Conservation (phyloP, 2,113 vertebrate species). For the Antechinus stuartii region DNA sequence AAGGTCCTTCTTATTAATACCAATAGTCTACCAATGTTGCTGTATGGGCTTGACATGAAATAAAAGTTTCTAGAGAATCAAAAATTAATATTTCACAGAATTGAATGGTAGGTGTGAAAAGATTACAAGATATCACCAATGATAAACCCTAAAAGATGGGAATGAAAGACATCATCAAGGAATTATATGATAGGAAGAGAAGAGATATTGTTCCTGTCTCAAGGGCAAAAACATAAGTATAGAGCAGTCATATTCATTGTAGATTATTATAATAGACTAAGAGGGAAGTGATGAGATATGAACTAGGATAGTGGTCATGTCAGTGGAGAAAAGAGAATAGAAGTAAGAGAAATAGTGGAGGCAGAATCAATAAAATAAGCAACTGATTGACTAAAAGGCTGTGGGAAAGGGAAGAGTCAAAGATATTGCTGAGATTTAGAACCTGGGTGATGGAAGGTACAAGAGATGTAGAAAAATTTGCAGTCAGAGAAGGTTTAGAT, state of each 20-base stretch:
- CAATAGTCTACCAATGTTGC: neutral
- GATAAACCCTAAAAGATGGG: neutral
- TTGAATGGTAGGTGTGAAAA: neutral
- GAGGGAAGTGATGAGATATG: neutral
- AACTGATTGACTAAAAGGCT: neutral
- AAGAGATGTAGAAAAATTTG: neutral
- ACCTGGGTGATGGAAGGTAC: no score
- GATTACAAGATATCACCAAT: neutral
- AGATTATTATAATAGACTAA: neutral
- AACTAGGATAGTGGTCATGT: neutral
- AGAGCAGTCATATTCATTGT: neutral
- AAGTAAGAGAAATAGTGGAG: neutral
- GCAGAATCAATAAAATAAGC: neutral
- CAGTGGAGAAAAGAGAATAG: neutral
- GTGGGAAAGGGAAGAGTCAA: neutral
- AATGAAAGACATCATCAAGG: neutral
- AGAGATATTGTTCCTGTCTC: neutral
- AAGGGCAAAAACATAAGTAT: neutral
- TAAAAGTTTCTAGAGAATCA: neutral
- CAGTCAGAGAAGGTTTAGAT: neutral
- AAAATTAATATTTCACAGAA: neutral
- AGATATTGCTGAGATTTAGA: neutral
- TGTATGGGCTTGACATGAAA: neutral
- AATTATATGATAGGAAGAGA: neutral
- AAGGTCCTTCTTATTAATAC: neutral